Conservation (phyloP, 2,797 vertebrate species). For the Acropternis orthonyx region DNA sequence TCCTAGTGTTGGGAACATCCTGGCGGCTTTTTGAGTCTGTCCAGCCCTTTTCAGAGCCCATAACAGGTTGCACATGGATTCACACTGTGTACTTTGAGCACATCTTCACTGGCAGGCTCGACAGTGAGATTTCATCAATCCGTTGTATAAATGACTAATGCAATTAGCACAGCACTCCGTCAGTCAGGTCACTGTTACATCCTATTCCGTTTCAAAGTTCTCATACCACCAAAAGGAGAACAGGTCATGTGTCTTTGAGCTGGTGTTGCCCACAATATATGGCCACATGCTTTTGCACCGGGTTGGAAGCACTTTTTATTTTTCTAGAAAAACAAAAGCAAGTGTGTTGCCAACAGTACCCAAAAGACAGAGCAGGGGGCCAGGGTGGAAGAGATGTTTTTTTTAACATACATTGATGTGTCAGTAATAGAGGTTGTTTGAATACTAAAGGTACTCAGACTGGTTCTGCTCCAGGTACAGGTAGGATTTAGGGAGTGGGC, state of each 20-base stretch:
- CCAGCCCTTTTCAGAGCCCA: neutral
- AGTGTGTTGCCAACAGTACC: neutral
- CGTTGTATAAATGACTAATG: neutral
- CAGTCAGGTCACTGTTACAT: neutral
- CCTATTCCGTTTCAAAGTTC: neutral
- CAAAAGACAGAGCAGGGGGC: neutral
- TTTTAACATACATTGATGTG: neutral
- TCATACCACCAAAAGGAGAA: neutral
- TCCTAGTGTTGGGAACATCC: rapidly evolving
- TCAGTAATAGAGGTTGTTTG: neutral
- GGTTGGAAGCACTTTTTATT: neutral
- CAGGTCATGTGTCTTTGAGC: neutral
- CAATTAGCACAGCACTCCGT: neutral
- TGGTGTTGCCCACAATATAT: neutral
- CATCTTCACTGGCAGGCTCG: neutral
- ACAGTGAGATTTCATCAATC: neutral
- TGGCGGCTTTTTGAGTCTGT: neutral
- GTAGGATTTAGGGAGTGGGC: neutral
- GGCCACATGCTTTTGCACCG: neutral
- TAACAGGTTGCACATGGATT: neutral
- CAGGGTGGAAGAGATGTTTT: neutral
- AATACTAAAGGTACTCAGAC: neutral
- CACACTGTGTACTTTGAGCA: rapidly evolving
- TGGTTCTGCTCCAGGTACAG: neutral
- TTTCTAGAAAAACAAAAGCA: neutral